Evolutionary conservation across 2,797 vertebrate species (phyloP), one percentile per base, ranked within the genome.

Genomic region (Euphonia xanthogaster): DNA sequence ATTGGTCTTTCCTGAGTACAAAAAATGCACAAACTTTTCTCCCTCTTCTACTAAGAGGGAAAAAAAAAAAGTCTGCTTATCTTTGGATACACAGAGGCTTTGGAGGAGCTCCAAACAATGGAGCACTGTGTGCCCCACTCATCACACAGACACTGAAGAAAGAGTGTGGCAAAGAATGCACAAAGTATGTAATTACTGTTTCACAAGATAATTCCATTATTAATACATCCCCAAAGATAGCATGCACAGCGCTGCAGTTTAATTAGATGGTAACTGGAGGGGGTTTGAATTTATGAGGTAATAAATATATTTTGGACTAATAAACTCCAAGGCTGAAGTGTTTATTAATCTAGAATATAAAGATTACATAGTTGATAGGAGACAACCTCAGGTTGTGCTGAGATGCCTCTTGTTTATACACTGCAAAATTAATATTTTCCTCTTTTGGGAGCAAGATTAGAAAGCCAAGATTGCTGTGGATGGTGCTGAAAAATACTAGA

Each of bases 201-300:
- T 85, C 92, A 89, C 82, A 77, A 84, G 76, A 83, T 84, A 95
- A 94, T 91, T 90, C 88, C 85, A 75, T 92, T 96, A 96, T 94
- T 94, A 94, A 96, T 93, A 88, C 67, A 96, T 90, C 77, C 92
- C 80, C 72, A 90, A 92, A 92, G 89, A 96, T 42, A 82, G 90
- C 84, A 95, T n/a, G 79, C 60, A 90, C 65, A 66, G 84, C 40
- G n/a, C 55, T 92, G 82, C 51, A 82, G 68, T 96, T 96, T 96
- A 97, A 97, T 96, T 97, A 97, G 93, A 90, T 84, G 88, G 60
- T 96, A 96, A 97, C 95, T 91, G 86, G 93, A 94, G 88, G 93
- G 94, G 66, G 65, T 37, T 95, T 88, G 86, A 93, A 90, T 96
- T 97, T 94, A 97, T 90, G 86, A 97, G 77, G 84, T 91, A 94